Evolutionary conservation across 2,797 vertebrate genomes (phyloP).

Genomic region (Benthosema pterotum): DNA sequence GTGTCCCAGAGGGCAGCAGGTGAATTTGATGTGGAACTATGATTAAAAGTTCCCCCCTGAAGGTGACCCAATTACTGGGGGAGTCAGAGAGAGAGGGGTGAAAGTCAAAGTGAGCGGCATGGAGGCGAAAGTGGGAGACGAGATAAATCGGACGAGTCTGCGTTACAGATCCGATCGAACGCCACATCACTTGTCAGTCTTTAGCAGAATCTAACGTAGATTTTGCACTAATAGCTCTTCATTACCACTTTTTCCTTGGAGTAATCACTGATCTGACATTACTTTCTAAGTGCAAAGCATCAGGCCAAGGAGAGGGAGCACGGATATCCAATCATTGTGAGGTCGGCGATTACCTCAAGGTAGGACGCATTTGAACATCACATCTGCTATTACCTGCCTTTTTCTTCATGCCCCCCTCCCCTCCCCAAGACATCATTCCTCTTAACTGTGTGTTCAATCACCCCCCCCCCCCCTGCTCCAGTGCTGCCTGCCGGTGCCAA

Average conservation of each 20-base stretch:
- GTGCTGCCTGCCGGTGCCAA: slow-evolving; percentile 50
- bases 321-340: slow-evolving; percentile 71
- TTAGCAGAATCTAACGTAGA: background rate
- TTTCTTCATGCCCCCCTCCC: slow-evolving; percentile 52
- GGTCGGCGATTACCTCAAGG: slow-evolving; percentile 63
- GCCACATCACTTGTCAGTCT: background rate
- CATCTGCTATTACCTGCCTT: slow-evolving; percentile 67
- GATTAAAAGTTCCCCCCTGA: slow-evolving; percentile 81
- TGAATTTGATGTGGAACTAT: slow-evolving; percentile 73
- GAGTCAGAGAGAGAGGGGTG: slow-evolving; percentile 56
- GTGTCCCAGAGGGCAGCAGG: slow-evolving; percentile 59
- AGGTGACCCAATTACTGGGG: slow-evolving; percentile 74
- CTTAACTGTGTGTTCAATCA: slow-evolving; percentile 79
- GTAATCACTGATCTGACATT: slow-evolving; percentile 60
- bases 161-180: slow-evolving; percentile 36
- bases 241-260: slow-evolving; percentile 21
- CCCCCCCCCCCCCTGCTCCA: slow-evolving; percentile 13
- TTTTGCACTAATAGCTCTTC: background rate
- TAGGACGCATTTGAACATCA: slow-evolving; percentile 65
- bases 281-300: slow-evolving; percentile 59
- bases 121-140: slow-evolving; percentile 47
- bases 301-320: slow-evolving; percentile 48
- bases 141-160: slow-evolving; percentile 40
- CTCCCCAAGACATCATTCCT: slow-evolving; percentile 63
- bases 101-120: slow-evolving; percentile 65